Conservation (phyloP, 2,888 invertebrate species). For the Andrena marginata region DNA sequence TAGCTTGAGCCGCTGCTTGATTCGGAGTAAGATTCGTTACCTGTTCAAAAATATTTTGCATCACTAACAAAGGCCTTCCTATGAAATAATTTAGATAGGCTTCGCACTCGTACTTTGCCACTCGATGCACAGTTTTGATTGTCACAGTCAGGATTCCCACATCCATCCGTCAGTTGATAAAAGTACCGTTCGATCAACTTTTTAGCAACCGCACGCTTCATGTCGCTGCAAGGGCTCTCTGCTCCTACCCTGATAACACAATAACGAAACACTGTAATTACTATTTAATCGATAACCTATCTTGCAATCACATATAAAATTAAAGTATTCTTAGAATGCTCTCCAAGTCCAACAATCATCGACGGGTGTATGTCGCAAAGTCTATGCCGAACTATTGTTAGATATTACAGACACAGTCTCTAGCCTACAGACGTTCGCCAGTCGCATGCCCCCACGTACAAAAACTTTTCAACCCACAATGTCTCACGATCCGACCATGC, state of each 20-base stretch:
- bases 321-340: background rate
- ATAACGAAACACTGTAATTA: conserved; percentile 11
- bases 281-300: background rate
- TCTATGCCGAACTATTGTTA: background rate
- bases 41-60: conserved; percentile 82
- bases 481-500: background rate
- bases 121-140: conserved; percentile 96
- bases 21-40: conserved; percentile 92
- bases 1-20: conserved; percentile 95
- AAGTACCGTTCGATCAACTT: conserved; percentile 96
- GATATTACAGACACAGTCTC: background rate
- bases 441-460: background rate
- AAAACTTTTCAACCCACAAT: conserved; percentile 4
- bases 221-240: conserved; percentile 84
- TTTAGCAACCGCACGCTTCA: conserved; percentile 89
- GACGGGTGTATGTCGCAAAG: background rate
- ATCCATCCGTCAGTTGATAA: conserved; percentile 96
- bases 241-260: conserved; percentile 80
- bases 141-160: conserved; percentile 94
- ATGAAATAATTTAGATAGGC: background rate
- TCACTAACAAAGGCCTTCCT: background rate
- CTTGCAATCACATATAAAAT: too few species aligned
- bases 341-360: background rate
- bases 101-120: conserved; percentile 89
- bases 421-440: background rate